Percentiles rank a stretch among this genome's conserved stretches.
Evolutionary conservation across 1,140 invertebrate species (phyloP).

Genomic region (Asobara japonica): DNA sequence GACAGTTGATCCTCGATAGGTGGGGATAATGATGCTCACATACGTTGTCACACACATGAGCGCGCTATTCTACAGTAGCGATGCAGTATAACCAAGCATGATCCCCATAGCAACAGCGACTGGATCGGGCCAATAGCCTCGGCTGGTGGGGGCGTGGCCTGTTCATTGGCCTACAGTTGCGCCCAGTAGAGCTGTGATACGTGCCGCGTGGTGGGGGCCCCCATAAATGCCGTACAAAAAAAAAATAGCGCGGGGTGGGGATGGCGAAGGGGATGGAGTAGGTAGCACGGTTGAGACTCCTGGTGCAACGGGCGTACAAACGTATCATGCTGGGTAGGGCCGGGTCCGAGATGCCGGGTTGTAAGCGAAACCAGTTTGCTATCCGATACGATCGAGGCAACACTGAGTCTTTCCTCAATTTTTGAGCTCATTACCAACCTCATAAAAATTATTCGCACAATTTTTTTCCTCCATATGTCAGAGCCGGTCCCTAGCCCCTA

Average conservation of each 20-base stretch:
- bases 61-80: slow-evolving; percentile 36
- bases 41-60: too few relatives aligned
- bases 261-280: slow-evolving; percentile 12
- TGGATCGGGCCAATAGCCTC: slow-evolving; percentile 64
- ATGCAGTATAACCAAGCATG: slow-evolving; percentile 55
- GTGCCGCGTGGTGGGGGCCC: not conserved
- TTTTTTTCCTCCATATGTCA: too few relatives aligned
- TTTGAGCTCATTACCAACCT: too few relatives aligned
- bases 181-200: not conserved
- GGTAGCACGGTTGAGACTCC: slow-evolving; percentile 43
- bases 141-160: slow-evolving; percentile 55
- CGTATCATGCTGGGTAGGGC: slow-evolving; percentile 67
- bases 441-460: too few relatives aligned
- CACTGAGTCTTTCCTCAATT: slow-evolving; percentile 42
- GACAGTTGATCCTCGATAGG: slow-evolving; percentile 28
- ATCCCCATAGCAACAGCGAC: slow-evolving; percentile 58
- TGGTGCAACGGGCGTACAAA: slow-evolving; percentile 58
- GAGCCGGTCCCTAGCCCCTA: too few relatives aligned
- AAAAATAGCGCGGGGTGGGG: not conserved
- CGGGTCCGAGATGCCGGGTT: slow-evolving; percentile 65
- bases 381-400: slow-evolving; percentile 67
- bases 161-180: slow-evolving; percentile 50
- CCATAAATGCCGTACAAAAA: not conserved
- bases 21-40: slow-evolving; percentile 63
- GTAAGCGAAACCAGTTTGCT: slow-evolving; percentile 68